Conservation (phyloP, 2,113 vertebrate genomes). For the Reinhardtius hippoglossoides region DNA sequence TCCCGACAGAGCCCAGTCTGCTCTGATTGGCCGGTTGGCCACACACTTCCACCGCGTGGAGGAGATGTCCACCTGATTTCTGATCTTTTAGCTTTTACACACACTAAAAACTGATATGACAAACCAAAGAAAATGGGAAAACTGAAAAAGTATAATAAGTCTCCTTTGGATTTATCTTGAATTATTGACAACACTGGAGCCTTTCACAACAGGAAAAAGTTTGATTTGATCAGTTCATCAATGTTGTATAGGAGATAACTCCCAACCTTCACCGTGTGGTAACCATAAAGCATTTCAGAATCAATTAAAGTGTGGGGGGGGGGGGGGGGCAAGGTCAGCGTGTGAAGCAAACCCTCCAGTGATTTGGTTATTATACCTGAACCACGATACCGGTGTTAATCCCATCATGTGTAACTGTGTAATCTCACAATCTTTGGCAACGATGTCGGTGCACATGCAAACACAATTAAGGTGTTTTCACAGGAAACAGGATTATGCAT, state of each 20-base stretch:
- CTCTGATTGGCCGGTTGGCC: too few species aligned
- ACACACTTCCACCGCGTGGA: too few species aligned
- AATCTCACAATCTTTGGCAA: conserved; percentile 47
- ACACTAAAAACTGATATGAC: too few species aligned
- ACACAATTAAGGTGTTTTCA: conserved; percentile 61
- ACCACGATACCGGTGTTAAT: conserved; percentile 34
- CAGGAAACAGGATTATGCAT: conserved; percentile 62
- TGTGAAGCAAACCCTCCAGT: conserved; percentile 29
- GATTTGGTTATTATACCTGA: conserved; percentile 4
- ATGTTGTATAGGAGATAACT: conserved; percentile 36
- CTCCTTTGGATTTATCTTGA: background rate
- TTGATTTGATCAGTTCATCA: conserved; percentile 13
- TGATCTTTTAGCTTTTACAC: too few species aligned
- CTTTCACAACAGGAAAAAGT: background rate
- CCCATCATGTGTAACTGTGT: conserved; percentile 30
- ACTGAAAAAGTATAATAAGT: too few species aligned
- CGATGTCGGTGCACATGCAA: conserved; percentile 56
- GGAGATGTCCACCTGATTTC: too few species aligned
- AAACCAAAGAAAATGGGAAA: too few species aligned
- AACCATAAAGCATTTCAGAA: conserved; percentile 34
- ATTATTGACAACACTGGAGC: background rate
- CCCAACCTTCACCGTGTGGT: conserved; percentile 18
- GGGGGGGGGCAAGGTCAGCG: background rate
- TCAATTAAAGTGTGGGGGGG: conserved; percentile 22
- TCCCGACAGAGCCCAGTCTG: too few species aligned